Percentiles rank a stretch among this genome's conserved stretches.
Conservation (phyloP, 2,888 invertebrate genomes). For the Agonopterix arenella region DNA sequence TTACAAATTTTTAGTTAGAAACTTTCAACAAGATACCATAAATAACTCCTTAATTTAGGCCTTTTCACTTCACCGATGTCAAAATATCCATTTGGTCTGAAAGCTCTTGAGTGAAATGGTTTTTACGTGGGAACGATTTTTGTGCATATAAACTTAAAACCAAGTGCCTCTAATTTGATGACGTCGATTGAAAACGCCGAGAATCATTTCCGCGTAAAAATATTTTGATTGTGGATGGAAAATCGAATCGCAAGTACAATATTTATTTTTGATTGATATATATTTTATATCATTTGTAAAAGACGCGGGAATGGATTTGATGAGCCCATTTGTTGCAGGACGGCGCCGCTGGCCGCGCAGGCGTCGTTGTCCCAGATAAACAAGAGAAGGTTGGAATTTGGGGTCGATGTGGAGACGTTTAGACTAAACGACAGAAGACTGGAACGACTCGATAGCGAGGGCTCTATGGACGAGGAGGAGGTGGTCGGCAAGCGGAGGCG, state of each 20-base stretch:
- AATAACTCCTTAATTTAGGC: constrained; percentile 18
- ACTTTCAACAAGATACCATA: constrained; percentile 10
- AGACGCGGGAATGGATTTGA: constrained; percentile 27
- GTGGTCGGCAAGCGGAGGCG: constrained; percentile 58
- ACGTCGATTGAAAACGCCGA: constrained; percentile 73
- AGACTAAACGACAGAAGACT: constrained; percentile 52
- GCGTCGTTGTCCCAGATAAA: constrained; percentile 80
- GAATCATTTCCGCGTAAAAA: constrained; percentile 78
- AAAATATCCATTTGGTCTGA: constrained; percentile 62
- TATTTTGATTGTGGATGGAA: constrained; percentile 76
- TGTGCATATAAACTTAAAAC: constrained; percentile 62
- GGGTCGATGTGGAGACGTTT: constrained; percentile 70
- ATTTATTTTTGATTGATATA: constrained; percentile 34
- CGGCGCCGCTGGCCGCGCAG: constrained; percentile 72
- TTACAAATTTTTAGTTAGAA: constrained; percentile 3
- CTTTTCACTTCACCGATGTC: constrained; percentile 27
- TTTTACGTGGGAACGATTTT: constrained; percentile 78
- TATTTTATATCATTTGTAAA: constrained; percentile 22
- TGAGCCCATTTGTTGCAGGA: constrained; percentile 61
- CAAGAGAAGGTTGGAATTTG: constrained; percentile 82
- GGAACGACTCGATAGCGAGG: constrained; percentile 48
- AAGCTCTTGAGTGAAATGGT: constrained; percentile 78
- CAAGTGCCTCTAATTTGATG: constrained; percentile 64
- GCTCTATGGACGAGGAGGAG: constrained; percentile 65
- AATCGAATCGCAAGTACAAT: constrained; percentile 73